Evolutionary conservation across 2,113 vertebrate genomes (phyloP).

Genomic region (Petroica traversi): DNA sequence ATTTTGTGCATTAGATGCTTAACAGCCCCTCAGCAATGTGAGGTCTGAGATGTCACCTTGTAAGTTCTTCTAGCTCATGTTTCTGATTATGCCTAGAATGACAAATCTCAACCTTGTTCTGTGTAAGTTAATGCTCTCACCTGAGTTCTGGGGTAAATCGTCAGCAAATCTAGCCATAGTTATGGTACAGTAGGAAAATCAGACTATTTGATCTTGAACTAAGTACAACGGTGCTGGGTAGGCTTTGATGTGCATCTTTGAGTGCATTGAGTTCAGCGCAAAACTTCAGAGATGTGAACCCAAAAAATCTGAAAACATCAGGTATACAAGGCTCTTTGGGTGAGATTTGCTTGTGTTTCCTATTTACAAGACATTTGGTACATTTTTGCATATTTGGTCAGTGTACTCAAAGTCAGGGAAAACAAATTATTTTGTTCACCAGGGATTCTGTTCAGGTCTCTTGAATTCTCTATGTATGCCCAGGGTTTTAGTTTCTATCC

Average conservation of each 20-base stretch:
- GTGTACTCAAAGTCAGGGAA: not conserved
- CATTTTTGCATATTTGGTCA: not conserved
- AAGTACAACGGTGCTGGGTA: not conserved
- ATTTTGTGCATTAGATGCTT: not conserved
- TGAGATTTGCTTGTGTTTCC: not conserved
- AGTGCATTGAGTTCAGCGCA: not conserved
- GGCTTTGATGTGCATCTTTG: not conserved
- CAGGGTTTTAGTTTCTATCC: slow-evolving; percentile 51
- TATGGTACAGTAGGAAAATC: not conserved
- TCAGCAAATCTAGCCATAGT: not conserved
- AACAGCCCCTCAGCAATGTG: not conserved
- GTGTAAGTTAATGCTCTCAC: not conserved
- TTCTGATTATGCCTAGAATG: not conserved
- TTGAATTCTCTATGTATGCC: not conserved
- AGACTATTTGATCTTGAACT: not conserved
- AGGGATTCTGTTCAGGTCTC: not conserved
- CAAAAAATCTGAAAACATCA: not conserved
- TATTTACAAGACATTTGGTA: not conserved
- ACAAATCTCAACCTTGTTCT: not conserved
- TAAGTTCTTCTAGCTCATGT: not conserved
- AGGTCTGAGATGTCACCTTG: not conserved
- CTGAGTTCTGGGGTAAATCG: not conserved
- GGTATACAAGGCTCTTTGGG: not conserved
- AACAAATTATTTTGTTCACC: not conserved
- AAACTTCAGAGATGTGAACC: not conserved